Evolutionary conservation across 2,888 invertebrate genomes (phyloP), one percentile per base, ranked within the genome.

Genomic region (Agrotis exclamationis): DNA sequence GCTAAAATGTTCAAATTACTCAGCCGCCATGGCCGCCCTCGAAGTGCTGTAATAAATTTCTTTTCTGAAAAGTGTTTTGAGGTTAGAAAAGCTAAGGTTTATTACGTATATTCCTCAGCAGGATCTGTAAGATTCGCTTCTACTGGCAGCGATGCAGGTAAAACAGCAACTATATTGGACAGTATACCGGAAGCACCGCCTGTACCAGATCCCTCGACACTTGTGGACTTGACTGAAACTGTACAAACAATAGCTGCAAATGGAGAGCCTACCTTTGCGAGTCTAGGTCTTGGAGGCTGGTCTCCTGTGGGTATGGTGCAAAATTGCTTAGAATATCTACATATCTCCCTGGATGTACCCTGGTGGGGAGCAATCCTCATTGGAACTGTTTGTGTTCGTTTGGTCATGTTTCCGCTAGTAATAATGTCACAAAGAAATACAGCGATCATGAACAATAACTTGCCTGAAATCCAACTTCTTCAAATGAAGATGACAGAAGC

Each of bases 331-430:
- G 99, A 99, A 93, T 98, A 96, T 86, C 85, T 99, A 51, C 99
- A 99, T 90, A 97, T 98, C n/a, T 93, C 96, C 0, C 92, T 97
- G 16, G 98, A 98, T 84, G 80, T 99, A 16, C 99, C 99, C 0
- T 99, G 99, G 99, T 99, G 99, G 99, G 97, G 97, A 50, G 96
- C 98, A 16, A 99, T 99, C 85, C 96, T 97, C 3, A 93, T 98
- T 67, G 98, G 98, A n/a, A 99, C 99, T 0, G 73, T 98, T 1
- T 92, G 97, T 45, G 97, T 99, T 0, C 97, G 99, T 86, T 88
- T 97, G 0, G 83, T 97, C 0, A 96, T 99, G 91, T 99, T 99
- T 86, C 99, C 99, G 0, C 92, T 99, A 67, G 98, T 99, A 0
- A 97, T 99, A 65, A 92, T 97, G 86, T 96, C 98, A 0, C 99